Percentiles rank a stretch among this genome's conserved stretches.
These are phyloP conservation scores for Diplodus sargus DNA, from an alignment of 2,797 vertebrate species.

Conservation along the genomic window DNA sequence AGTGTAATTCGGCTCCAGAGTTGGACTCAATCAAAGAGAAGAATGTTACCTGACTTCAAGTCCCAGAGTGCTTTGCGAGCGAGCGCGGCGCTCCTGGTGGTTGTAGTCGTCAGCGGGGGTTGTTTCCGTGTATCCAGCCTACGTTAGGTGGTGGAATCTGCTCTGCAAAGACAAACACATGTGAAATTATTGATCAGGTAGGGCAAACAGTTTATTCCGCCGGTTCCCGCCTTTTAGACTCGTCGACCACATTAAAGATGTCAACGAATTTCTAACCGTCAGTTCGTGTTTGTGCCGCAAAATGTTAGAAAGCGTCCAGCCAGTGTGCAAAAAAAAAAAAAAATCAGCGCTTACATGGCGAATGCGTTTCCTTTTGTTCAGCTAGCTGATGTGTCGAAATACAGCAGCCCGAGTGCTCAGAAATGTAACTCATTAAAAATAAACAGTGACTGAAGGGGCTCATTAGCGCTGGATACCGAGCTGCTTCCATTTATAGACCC, in stretches of 20 bases:
- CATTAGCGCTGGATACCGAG: background rate
- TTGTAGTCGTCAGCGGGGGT: constrained; percentile 75
- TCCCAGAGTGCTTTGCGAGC: constrained; percentile 66
- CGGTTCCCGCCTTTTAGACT: constrained; percentile 5
- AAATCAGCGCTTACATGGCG: constrained; percentile 77
- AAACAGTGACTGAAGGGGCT: background rate
- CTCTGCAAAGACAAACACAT: constrained; percentile 83
- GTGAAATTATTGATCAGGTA: constrained; percentile 87
- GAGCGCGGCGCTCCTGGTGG: constrained; percentile 36
- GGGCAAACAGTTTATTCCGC: constrained; percentile 42
- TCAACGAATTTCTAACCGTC: background rate
- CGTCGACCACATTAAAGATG: background rate
- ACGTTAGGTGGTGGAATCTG: constrained; percentile 80
- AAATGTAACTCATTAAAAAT: constrained; percentile 13
- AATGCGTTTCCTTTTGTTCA: constrained; percentile 83
- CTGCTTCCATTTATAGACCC: constrained; percentile 13
- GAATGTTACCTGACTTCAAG: constrained; percentile 14
- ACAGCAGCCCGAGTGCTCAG: constrained; percentile 12
- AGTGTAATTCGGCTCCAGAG: fast-evolving
- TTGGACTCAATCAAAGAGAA: background rate
- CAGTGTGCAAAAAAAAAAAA: constrained; percentile 54
- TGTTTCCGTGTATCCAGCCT: constrained; percentile 73
- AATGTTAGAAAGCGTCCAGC: constrained; percentile 23
- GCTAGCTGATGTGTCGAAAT: constrained; percentile 74
- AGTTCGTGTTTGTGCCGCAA: background rate